Percentiles rank a stretch among this genome's conserved stretches.
These are phyloP conservation scores for Anorthoa munda DNA, from an alignment of 2,888 invertebrate genomes.

Conservation along the genomic window DNA sequence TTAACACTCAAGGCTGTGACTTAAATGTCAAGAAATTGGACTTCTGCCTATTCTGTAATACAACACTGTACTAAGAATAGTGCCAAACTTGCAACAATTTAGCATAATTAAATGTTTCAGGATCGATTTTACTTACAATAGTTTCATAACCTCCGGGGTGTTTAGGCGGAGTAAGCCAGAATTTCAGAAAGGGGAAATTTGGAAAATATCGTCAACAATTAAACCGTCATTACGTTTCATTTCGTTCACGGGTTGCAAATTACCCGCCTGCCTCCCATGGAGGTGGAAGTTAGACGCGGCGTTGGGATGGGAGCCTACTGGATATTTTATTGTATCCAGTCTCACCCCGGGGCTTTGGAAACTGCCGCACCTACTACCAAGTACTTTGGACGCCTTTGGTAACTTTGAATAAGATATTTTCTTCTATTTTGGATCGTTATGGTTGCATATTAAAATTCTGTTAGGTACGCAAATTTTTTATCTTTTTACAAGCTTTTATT, in stretches of 20 bases:
- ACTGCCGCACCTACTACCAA: constrained; percentile 57
- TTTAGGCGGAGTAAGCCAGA: constrained; percentile 4
- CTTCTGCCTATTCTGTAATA: constrained; percentile 54
- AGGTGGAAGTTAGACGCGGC: constrained; percentile 56
- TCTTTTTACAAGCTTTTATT: no score
- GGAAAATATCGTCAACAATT: constrained; percentile 59
- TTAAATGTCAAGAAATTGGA: constrained; percentile 58
- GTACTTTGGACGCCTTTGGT: constrained; percentile 41
- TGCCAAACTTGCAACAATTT: constrained; percentile 34
- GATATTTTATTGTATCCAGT: constrained; percentile 76
- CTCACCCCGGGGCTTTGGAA: constrained; percentile 70
- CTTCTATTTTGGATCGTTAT: constrained; percentile 31
- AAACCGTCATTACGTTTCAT: constrained; percentile 70
- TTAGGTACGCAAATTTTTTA: not conserved
- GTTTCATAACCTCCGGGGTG: not conserved
- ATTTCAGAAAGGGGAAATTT: constrained; percentile 34
- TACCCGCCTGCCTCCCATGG: constrained; percentile 66
- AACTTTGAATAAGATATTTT: constrained; percentile 51
- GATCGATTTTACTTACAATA: constrained; percentile 28
- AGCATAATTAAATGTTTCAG: constrained; percentile 23
- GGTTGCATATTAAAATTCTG: constrained; percentile 11
- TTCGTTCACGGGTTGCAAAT: constrained; percentile 72
- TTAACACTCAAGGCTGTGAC: constrained; percentile 49
- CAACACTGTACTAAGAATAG: constrained; percentile 39
- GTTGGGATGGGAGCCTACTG: constrained; percentile 65